phyloP scores from a whole-genome alignment of 2,113 vertebrate genomes.

The Emydocephalus ijimae region DNA sequence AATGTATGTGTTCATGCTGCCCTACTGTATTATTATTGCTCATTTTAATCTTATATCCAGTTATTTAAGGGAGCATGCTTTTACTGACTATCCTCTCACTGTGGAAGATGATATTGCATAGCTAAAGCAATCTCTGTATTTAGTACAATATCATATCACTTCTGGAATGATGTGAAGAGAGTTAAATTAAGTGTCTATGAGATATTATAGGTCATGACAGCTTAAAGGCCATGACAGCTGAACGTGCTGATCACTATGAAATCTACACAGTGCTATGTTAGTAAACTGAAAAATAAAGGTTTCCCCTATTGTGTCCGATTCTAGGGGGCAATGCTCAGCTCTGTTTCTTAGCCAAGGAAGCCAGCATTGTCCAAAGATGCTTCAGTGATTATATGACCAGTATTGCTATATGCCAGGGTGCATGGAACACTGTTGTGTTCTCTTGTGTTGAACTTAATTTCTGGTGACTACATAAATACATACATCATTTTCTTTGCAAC shows the following conservation, averaged over 20 bases:
- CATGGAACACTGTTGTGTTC: background rate
- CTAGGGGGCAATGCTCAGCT: background rate
- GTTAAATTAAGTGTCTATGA: background rate
- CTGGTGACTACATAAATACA: background rate
- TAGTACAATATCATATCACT: background rate
- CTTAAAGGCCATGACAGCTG: background rate
- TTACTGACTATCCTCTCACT: background rate
- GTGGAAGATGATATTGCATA: background rate
- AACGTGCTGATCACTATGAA: background rate
- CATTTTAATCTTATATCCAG: background rate
- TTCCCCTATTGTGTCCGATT: background rate
- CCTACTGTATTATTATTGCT: background rate
- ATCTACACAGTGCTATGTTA: background rate
- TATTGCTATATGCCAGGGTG: background rate
- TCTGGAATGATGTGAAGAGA: slow-evolving; percentile 13
- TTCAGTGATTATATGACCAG: background rate
- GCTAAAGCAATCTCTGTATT: slow-evolving; percentile 5
- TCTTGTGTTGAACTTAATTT: background rate
- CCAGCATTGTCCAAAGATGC: background rate
- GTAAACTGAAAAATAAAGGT: background rate
- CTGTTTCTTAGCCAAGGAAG: background rate
- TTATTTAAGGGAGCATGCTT: slow-evolving; percentile 10
- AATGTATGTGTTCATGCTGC: background rate
- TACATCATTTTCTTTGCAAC: background rate
- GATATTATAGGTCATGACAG: slow-evolving; percentile 10